Conservation (phyloP, 1,140 invertebrate species). For the Argopecten irradians region DNA sequence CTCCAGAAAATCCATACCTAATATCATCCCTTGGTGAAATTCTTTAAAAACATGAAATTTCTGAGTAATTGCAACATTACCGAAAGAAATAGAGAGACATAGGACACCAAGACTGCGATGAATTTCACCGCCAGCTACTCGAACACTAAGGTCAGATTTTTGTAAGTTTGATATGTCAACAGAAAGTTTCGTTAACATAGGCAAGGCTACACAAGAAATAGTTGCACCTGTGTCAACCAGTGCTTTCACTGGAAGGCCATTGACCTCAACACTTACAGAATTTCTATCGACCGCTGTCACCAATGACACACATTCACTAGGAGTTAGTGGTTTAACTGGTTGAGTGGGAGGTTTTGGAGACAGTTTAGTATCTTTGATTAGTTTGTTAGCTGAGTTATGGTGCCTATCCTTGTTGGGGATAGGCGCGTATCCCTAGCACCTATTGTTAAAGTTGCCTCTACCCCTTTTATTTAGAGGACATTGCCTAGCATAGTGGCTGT, state of each 20-base stretch:
- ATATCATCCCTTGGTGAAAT: constrained; percentile 40
- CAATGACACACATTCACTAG: too few species aligned
- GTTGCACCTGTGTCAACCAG: constrained; percentile 50
- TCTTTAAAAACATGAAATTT: constrained; percentile 39
- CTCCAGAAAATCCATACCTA: constrained; percentile 41
- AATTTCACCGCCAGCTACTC: constrained; percentile 32
- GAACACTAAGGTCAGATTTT: neutral
- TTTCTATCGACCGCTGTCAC: too few species aligned
- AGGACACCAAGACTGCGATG: constrained; percentile 32
- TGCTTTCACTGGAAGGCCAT: constrained; percentile 31
- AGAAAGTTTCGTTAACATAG: neutral
- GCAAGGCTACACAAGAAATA: constrained; percentile 37
- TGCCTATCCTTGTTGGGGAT: constrained; percentile 41
- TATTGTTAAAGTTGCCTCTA: neutral
- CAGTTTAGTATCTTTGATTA: neutral
- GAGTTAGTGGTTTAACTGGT: constrained; percentile 34
- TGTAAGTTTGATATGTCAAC: constrained; percentile 29
- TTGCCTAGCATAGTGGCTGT: constrained; percentile 33
- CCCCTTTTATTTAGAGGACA: too few species aligned
- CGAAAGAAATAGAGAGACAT: constrained; percentile 22
- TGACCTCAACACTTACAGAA: constrained; percentile 37
- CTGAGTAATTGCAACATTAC: neutral
- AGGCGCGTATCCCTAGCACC: constrained; percentile 49
- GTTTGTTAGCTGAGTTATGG: neutral
- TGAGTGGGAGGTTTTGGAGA: too few species aligned